A percentile compares a stretch with the other conserved stretches of the same genome.
Conservation (phyloP, 2,888 invertebrate genomes). For the Ophion slaviceki region DNA sequence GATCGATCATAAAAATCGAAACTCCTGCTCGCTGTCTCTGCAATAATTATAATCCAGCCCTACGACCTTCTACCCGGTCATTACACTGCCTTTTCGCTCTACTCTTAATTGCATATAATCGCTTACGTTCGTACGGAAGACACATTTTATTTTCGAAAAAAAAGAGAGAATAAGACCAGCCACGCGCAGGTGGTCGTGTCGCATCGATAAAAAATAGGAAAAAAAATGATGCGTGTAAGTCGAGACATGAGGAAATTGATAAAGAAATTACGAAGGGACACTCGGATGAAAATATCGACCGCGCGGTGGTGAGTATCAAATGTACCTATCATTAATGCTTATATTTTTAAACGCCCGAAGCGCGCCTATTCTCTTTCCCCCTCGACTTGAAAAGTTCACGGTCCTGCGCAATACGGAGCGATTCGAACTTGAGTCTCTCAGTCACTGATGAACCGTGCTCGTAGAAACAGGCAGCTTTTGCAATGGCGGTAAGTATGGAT, state of each 20-base stretch:
- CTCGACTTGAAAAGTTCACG: not conserved
- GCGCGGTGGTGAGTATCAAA: not conserved
- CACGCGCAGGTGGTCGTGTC: not conserved
- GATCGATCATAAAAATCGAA: constrained; percentile 5
- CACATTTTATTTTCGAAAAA: not conserved
- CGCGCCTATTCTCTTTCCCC: not conserved
- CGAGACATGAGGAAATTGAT: not conserved
- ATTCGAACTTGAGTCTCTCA: not conserved
- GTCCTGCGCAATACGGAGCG: not conserved
- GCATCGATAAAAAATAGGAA: not conserved
- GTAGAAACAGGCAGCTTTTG: not conserved
- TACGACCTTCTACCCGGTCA: not conserved
- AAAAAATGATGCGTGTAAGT: not conserved
- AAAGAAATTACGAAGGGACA: not conserved
- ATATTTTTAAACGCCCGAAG: not conserved
- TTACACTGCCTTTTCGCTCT: constrained; percentile 15
- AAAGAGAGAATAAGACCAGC: not conserved
- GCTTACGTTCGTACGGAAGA: not conserved
- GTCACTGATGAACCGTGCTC: not conserved
- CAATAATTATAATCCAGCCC: not conserved
- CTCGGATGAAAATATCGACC: not conserved
- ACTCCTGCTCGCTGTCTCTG: not conserved
- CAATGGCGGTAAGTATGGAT: constrained; percentile 1
- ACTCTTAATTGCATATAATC: constrained; percentile 13
- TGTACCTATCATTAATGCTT: not conserved